Base-by-base conservation (phyloP, 2,797 vertebrate genomes). In the Schizothorax lantsangensis region DNA sequence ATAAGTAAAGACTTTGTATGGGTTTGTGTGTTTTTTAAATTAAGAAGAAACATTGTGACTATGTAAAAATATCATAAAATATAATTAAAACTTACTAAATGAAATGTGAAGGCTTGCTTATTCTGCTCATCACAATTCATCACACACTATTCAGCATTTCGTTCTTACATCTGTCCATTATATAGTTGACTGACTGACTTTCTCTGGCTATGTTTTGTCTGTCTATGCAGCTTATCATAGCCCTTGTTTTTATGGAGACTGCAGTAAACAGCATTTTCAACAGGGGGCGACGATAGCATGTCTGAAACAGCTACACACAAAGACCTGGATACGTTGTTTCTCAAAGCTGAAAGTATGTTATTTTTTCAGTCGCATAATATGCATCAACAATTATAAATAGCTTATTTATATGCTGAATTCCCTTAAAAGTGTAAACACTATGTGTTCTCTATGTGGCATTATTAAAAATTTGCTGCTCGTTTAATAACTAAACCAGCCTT, bases 241-340 rank as follows among this genome's bases (percentile, higher is more conserved):
- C 33, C n/a, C 10, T 73, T 1, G 52, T 83, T 83, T 83, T 21
- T 17, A 54, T 5, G 40, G 3, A 62, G 52, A 74, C 19, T 21
- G 84, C n/a, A 43, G 4, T 72, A 30, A 71, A 71, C 36, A 11
- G 6, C 4, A 79, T 26, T 57, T 71, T 52, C 84, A 71, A 85
- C 84, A 85, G 75, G 49, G 75, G 75, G 75, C 84, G 66, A 59
- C 26, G 8, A 85, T 36, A 72, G 40, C n/a, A 43, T 23, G n/a
- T 57, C 33, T 78, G 2, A 68, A 72, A 40, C 45, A 43, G 47
- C n/a, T 9, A 38, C 30, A 40, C 71, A n/a, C 30, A 17, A 11
- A 26, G 57, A 23, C 14, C 40, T 11, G 5, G 1, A 77, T 36
- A 36, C 10, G 10, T 54, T 66, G 11, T n/a, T 66, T 84, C 14